Percentiles rank a stretch among this genome's conserved stretches.
phyloP scores from a whole-genome alignment of 2,797 vertebrate genomes.

The Eidolon dupreanum region DNA sequence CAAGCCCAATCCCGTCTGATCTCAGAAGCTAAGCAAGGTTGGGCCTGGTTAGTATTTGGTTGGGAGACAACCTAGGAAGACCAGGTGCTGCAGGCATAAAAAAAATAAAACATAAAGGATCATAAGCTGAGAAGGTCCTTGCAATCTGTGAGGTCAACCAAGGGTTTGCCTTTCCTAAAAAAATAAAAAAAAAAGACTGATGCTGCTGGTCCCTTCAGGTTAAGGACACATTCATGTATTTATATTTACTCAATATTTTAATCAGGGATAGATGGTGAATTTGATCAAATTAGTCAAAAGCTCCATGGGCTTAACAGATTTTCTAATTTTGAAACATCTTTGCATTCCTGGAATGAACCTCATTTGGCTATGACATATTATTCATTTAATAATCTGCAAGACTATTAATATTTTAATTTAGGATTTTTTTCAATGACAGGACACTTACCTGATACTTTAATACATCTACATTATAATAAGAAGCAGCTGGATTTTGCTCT shows the following conservation, averaged over 20 bases:
- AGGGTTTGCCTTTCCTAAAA: no score
- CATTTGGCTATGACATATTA: neutral
- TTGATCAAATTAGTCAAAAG: slow-evolving; percentile 25
- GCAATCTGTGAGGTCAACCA: no score
- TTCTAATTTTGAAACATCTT: neutral
- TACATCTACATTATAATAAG: slow-evolving; percentile 97
- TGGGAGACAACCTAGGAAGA: no score
- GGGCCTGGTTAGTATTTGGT: no score
- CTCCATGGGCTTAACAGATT: neutral
- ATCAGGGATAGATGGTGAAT: neutral
- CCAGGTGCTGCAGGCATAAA: no score
- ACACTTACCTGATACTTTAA: slow-evolving; percentile 95
- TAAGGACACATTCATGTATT: slow-evolving; percentile 6
- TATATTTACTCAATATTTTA: slow-evolving; percentile 37
- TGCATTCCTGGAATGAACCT: slow-evolving; percentile 7
- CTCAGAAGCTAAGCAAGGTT: no score
- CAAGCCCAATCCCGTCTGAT: no score
- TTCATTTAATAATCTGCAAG: neutral
- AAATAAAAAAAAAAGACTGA: neutral
- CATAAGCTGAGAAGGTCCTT: no score
- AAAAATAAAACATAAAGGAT: no score
- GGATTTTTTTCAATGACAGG: neutral
- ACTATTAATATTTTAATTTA: slow-evolving; percentile 32
- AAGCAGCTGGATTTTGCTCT: slow-evolving; percentile 96
- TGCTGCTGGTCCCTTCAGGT: neutral